Evolutionary conservation across 2,888 invertebrate species (phyloP), one percentile per base, ranked within the genome.

Genomic region (Molorchus minor): DNA sequence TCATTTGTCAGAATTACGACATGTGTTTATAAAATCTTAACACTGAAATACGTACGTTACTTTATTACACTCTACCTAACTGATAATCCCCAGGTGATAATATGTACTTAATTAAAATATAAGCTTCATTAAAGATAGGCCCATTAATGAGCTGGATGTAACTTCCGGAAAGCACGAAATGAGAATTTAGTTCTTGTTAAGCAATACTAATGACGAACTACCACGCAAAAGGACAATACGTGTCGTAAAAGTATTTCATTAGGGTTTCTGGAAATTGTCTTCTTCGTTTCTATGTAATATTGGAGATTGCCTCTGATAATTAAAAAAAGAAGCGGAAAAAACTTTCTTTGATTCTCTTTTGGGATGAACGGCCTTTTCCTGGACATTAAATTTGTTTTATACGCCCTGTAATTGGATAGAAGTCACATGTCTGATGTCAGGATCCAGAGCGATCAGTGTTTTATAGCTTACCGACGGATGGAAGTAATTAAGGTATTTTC

Each of bases 341-440:
- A 15, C 17, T 36, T 20, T 12, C 33, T 47, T 47, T 35, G 19
- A 35, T 20, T 17, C 35, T 35, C n/a, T 47, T 21, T 35, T 12
- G 35, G 36, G 47, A 35, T 20, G 12, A n/a, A 29, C 17, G 20
- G 33, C 47, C 35, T 33, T 20, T 47, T 45, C 35, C 20, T 36
- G 35, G 7, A 47, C 30, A 35, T 47, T 47, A 47, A 47, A 47
- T 35, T 35, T 30, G 13, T 38, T 47, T 47, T 47, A 30, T 36
- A 36, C 13, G 13, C 33, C 36, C 35, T 15, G 35, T 47, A 47
- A 47, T 47, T 47, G 47, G 47, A 29, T 47, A 36, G 20, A 45
- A 47, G 35, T 47, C 47, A 29, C 35, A 40, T 40, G 40, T 40
- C 17, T 8, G 30, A 40, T 40, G 40, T 40, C 17, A 17, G 4